Evolutionary conservation across 2,113 vertebrate species (phyloP).

Genomic region (Chloropsis cyanopogon): DNA sequence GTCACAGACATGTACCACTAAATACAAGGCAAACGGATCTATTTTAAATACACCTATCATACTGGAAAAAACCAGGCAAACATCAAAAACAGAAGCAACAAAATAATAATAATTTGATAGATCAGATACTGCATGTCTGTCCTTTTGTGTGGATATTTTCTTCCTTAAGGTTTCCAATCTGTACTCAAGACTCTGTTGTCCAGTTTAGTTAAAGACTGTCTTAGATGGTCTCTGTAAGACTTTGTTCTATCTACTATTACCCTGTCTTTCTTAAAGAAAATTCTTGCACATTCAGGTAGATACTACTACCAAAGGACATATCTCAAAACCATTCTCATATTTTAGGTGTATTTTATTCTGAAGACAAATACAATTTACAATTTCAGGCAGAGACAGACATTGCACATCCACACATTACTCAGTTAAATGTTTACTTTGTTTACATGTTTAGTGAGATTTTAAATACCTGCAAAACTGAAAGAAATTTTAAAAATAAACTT

Average conservation of each 20-base stretch:
- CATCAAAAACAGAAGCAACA: not conserved
- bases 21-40: not conserved
- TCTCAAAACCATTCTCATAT: not conserved
- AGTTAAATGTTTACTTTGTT: not conserved
- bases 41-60: not conserved
- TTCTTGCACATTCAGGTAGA: not conserved
- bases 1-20: not conserved
- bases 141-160: not conserved
- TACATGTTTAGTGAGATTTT: not conserved
- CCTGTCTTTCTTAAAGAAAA: not conserved
- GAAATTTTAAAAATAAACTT: not conserved
- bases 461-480: not conserved
- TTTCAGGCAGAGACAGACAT: not conserved
- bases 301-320: not conserved
- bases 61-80: not conserved
- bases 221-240: not conserved
- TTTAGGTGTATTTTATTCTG: not conserved
- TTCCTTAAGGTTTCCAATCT: not conserved
- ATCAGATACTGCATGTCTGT: not conserved
- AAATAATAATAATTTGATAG: not conserved
- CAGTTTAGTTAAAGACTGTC: not conserved
- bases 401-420: not conserved
- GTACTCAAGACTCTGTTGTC: not conserved
- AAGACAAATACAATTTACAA: not conserved
- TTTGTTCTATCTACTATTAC: not conserved